Evolutionary conservation across 2,797 vertebrate genomes (phyloP).

Genomic region (Heterohyrax brucei): DNA sequence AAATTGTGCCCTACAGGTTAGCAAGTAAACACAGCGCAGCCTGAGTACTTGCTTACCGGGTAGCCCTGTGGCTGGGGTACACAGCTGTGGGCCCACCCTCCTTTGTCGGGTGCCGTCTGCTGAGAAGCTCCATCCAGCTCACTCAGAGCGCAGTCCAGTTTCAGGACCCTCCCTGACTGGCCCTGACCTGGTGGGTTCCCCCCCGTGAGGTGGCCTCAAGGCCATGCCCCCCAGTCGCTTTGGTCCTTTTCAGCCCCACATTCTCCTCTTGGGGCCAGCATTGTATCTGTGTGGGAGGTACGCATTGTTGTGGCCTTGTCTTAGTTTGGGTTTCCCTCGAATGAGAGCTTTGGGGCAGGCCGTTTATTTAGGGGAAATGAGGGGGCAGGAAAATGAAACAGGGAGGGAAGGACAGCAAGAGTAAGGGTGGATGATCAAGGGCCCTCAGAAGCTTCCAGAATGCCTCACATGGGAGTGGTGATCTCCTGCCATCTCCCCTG

Average conservation of each 20-base stretch:
- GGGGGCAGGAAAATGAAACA: neutral
- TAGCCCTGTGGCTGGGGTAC: neutral
- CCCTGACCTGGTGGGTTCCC: too few relatives aligned
- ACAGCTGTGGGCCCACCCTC: neutral
- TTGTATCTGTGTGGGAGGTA: rapidly evolving
- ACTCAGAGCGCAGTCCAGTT: neutral
- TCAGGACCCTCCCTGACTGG: neutral
- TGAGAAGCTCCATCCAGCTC: too few relatives aligned
- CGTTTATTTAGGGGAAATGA: neutral
- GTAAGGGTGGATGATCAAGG: neutral
- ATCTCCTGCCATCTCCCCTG: neutral
- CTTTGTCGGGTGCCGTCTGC: neutral
- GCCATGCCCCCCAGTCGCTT: neutral
- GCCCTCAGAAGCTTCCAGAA: neutral
- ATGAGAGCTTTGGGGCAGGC: neutral
- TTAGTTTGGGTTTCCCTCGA: neutral
- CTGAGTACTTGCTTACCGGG: too few relatives aligned
- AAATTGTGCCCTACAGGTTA: too few relatives aligned
- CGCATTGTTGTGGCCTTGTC: neutral
- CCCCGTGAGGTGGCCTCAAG: neutral
- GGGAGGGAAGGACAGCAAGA: too few relatives aligned
- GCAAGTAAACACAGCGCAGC: too few relatives aligned
- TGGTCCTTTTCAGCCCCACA: neutral
- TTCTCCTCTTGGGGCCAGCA: neutral
- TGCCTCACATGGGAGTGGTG: neutral